Conservation (phyloP, 1,140 invertebrate species). For the Ceratina calcarata region DNA sequence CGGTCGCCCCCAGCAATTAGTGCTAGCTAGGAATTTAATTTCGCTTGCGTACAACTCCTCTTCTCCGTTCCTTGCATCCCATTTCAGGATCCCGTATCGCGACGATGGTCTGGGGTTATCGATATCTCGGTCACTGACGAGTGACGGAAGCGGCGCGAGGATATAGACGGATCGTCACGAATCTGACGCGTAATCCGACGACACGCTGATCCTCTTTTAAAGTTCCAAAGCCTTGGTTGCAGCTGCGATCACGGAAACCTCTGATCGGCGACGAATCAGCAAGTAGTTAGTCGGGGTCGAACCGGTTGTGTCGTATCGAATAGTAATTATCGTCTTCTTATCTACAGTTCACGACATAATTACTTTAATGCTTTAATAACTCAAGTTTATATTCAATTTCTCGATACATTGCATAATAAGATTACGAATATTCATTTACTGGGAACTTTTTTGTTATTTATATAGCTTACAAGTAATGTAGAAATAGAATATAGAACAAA, state of each 20-base stretch:
- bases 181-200: constrained; percentile 50
- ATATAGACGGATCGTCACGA: constrained; percentile 10
- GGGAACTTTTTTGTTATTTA: too few species aligned
- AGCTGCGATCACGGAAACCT: constrained; percentile 25
- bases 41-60: constrained; percentile 27
- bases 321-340: too few species aligned
- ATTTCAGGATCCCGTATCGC: too few species aligned
- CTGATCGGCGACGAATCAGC: constrained; percentile 33
- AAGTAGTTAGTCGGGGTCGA: constrained; percentile 29
- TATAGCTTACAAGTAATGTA: too few species aligned
- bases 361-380: too few species aligned
- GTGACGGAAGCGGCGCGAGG: not conserved
- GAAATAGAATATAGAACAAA: too few species aligned
- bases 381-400: too few species aligned
- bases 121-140: constrained; percentile 14
- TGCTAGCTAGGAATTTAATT: constrained; percentile 58
- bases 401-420: too few species aligned
- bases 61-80: not conserved
- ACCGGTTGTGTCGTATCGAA: not conserved
- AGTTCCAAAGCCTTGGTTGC: constrained; percentile 31
- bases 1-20: constrained; percentile 45
- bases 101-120: constrained; percentile 17
- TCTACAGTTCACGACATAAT: too few species aligned
- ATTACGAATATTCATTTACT: too few species aligned
- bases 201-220: constrained; percentile 57